Percentiles rank a stretch among this genome's conserved stretches.
These are phyloP conservation scores for Physocephala rufipes DNA, from an alignment of 2,888 invertebrate species.

Conservation along the genomic window DNA sequence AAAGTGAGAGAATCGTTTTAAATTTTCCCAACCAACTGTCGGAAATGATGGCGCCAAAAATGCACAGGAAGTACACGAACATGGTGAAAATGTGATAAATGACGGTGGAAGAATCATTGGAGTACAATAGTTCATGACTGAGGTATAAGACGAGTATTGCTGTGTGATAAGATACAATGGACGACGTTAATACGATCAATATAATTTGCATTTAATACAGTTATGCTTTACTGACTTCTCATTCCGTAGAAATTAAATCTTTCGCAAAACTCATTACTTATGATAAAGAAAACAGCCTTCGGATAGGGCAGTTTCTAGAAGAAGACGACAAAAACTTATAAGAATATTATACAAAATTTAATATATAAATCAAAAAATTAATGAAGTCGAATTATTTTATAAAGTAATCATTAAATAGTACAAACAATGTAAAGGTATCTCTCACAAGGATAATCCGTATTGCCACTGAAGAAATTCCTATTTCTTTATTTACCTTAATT, in stretches of 20 bases:
- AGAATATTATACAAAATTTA: neutral
- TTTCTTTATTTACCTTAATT: constrained; percentile 51
- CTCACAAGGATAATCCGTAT: neutral
- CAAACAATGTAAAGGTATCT: too few species aligned
- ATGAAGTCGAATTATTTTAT: too few species aligned
- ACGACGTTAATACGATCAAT: neutral
- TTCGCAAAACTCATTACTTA: constrained; percentile 95
- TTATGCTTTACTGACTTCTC: constrained; percentile 75
- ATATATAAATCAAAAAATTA: too few species aligned
- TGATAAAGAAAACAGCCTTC: constrained; percentile 86
- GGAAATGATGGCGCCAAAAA: constrained; percentile 81
- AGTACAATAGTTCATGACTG: constrained; percentile 72
- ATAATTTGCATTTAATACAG: neutral
- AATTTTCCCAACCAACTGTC: constrained; percentile 84
- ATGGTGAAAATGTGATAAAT: constrained; percentile 79
- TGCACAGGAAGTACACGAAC: constrained; percentile 79
- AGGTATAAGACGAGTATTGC: constrained; percentile 81
- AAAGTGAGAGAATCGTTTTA: constrained; percentile 77
- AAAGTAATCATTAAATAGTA: too few species aligned
- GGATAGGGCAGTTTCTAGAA: constrained; percentile 69
- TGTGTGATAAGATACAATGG: constrained; percentile 56
- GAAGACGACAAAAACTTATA: neutral
- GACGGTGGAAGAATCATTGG: constrained; percentile 74
- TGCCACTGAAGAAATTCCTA: neutral
- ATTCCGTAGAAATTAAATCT: constrained; percentile 95